phyloP scores from a whole-genome alignment of 2,888 invertebrate species.

The Stenichneumon culpator region DNA sequence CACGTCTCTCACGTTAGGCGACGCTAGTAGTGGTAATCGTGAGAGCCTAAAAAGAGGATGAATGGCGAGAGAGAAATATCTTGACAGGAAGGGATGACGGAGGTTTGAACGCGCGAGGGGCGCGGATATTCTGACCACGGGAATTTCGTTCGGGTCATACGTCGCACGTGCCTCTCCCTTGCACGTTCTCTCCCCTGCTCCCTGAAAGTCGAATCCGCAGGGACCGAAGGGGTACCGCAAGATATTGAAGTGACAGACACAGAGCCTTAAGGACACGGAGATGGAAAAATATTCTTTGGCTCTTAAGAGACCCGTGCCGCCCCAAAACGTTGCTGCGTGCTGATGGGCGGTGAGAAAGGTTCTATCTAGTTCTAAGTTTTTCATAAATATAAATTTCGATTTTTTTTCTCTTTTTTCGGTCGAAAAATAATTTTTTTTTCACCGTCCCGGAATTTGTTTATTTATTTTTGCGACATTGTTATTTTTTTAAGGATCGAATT shows the following conservation, averaged over 20 bases:
- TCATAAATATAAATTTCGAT: background rate
- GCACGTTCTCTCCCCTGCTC: background rate
- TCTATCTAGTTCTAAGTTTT: background rate
- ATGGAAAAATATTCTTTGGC: background rate
- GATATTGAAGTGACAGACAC: background rate
- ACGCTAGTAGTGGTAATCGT: slow-evolving; percentile 42
- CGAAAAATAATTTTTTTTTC: background rate
- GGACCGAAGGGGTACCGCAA: background rate
- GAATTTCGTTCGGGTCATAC: slow-evolving; percentile 22
- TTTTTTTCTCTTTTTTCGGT: background rate
- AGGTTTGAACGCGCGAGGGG: slow-evolving; percentile 8
- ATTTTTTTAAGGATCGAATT: no score
- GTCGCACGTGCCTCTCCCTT: slow-evolving; percentile 13
- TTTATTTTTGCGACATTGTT: background rate
- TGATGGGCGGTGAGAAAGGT: no score
- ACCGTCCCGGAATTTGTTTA: background rate
- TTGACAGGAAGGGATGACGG: slow-evolving; percentile 34
- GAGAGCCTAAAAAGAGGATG: slow-evolving; percentile 41
- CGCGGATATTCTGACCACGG: slow-evolving; percentile 20
- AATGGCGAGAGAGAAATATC: slow-evolving; percentile 41
- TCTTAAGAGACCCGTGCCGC: background rate
- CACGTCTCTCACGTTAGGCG: slow-evolving; percentile 35
- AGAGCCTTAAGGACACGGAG: background rate
- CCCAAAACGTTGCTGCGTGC: background rate
- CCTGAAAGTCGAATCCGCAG: background rate